phyloP scores from a whole-genome alignment of 2,797 vertebrate species.

The Schizopygopsis pylzovi region DNA sequence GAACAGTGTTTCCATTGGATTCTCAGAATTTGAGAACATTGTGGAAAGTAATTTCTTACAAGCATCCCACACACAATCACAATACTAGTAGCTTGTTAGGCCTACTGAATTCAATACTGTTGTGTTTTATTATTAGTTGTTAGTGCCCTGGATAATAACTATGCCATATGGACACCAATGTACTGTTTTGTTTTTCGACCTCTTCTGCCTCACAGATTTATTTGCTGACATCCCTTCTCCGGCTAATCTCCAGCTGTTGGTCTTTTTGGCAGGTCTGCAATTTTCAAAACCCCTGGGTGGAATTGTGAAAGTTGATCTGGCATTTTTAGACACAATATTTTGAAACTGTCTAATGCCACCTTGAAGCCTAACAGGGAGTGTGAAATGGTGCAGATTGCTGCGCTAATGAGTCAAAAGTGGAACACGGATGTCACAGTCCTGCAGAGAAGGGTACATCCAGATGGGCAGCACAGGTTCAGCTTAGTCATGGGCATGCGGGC shows the following conservation, averaged over 20 bases:
- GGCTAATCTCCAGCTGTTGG: conserved; percentile 12
- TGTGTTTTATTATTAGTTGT: conserved; percentile 7
- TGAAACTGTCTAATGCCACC: conserved; percentile 4
- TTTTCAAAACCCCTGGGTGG: conserved; percentile 28
- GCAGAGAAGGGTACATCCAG: not conserved
- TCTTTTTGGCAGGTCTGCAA: not conserved
- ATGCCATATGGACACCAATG: not conserved
- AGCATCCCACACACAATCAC: conserved; percentile 7
- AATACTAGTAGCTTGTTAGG: not conserved
- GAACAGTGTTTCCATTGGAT: conserved; percentile 13
- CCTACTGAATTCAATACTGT: not conserved
- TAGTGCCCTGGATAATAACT: not conserved
- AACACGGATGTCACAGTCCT: not conserved
- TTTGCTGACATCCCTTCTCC: conserved; percentile 19
- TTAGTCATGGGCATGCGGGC: not conserved
- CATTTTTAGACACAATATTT: conserved; percentile 20
- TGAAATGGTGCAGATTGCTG: not conserved
- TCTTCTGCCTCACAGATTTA: conserved; percentile 3
- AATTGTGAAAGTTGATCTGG: conserved; percentile 5
- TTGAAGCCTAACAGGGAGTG: conserved; percentile 2
- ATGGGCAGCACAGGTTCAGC: not conserved
- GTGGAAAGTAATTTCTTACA: conserved; percentile 38
- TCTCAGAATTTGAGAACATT: conserved; percentile 29
- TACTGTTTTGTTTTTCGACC: not conserved
- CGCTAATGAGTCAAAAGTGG: not conserved